These are phyloP conservation scores for Trachymyrmex septentrionalis DNA, from an alignment of 1,140 invertebrate genomes.

Conservation along the genomic window DNA sequence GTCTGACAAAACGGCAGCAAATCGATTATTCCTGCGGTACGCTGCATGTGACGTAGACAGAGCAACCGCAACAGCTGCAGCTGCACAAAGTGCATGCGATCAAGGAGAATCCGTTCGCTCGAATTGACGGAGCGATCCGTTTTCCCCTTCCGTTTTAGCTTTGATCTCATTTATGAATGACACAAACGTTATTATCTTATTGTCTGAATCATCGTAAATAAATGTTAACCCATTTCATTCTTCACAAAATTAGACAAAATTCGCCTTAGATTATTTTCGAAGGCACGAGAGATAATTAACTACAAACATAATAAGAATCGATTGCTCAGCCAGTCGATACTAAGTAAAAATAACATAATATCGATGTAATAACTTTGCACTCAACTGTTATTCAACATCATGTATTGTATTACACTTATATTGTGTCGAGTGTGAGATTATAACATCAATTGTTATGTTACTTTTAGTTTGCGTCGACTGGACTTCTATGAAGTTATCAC, in stretches of 20 bases:
- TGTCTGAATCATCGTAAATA: background rate
- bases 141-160: background rate
- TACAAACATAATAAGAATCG: no score
- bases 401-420: no score
- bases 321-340: no score
- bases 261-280: background rate
- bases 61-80: slow-evolving; percentile 33
- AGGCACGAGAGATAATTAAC: no score
- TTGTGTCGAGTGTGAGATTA: no score
- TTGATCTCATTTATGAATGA: background rate
- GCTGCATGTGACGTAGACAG: slow-evolving; percentile 47
- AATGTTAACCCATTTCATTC: background rate
- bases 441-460: no score
- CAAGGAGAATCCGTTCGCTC: background rate
- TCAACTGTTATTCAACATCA: no score
- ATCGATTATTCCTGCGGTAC: slow-evolving; percentile 34
- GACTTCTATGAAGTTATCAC: no score
- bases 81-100: slow-evolving; percentile 19
- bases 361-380: no score
- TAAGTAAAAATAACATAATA: no score
- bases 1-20: slow-evolving; percentile 20
- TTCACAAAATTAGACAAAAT: background rate
- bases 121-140: slow-evolving; percentile 35
- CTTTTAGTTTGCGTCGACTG: no score
- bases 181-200: background rate